Conservation (phyloP, 2,797 vertebrate species). For the Silurus aristotelis region DNA sequence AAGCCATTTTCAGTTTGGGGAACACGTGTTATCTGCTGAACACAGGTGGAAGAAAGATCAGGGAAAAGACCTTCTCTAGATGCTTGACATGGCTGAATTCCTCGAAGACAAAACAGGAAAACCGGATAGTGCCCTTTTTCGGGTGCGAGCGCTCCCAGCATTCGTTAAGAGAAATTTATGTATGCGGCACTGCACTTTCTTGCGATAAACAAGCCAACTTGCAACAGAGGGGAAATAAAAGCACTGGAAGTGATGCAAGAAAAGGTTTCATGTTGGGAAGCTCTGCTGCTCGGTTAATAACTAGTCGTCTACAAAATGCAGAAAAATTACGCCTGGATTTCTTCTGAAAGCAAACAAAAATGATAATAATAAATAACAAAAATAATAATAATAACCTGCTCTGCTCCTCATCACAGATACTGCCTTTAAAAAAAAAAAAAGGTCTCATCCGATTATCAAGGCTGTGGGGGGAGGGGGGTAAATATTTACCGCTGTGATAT, state of each 20-base stretch:
- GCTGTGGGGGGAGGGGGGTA: background rate
- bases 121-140: slow-evolving; percentile 1
- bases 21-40: slow-evolving; percentile 24
- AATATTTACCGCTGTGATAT: background rate
- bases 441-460: background rate
- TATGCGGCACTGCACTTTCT: background rate
- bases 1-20: background rate
- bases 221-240: background rate
- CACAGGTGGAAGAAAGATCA: slow-evolving; percentile 32
- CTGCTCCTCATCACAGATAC: background rate
- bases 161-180: slow-evolving; percentile 6
- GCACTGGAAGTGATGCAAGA: background rate
- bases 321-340: background rate
- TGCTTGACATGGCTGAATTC: slow-evolving; percentile 33
- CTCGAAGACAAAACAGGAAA: slow-evolving; percentile 24
- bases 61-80: slow-evolving; percentile 18
- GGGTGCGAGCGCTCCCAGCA: background rate
- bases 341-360: background rate
- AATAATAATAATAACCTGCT: background rate
- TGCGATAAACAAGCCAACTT: slow-evolving; percentile 1
- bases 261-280: background rate
- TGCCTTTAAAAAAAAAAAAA: background rate
- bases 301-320: background rate
- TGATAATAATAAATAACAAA: no score
- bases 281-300: background rate